Base-by-base conservation (phyloP, 2,113 vertebrate species). In the Xenus cinereus region DNA sequence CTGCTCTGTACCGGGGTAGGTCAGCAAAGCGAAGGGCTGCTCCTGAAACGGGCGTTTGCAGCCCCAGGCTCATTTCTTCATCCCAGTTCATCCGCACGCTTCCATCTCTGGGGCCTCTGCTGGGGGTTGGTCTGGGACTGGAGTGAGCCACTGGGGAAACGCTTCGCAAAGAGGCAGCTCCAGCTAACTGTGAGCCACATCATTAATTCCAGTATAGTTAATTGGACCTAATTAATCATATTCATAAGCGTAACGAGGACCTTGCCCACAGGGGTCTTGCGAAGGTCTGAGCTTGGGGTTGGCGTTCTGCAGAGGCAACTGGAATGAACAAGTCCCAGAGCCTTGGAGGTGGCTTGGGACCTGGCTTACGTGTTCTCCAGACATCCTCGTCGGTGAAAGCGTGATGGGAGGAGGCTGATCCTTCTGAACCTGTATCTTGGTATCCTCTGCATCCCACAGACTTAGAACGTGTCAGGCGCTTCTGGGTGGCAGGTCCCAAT, bases 171-270 rank as follows among this genome's bases (percentile, higher is more conserved):
- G 72, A 93, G 81, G 45, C 43, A 45, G 60, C 87, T 77, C 62
- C 43, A 53, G 56, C 69, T 95, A 80, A 79, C 93, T 63, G 64
- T 39, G 84, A 95, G 57, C 68, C 84, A 64, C 62, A 63, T 94
- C 33, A 21, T 95, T 93, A 87, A 84, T 71, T 94, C 76, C 73
- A 39, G 48, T 81, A 67, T 50, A 81, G 69, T 78, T 96, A 94
- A 96, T 87, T 95, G 69, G 69, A 45, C 74, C 69, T 91, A 82
- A 89, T 95, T 96, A 94, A 96, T 96, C 53, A 48, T 91, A 93
- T 87, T 92, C 56, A 24, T 79, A 84, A 87, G 41, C 51, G 76
- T 89, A 89, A 89, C 17, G 66, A 96, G 60, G 66, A 60, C 60
- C 51, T 90, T 92, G 80, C 72, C 69, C 68, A 81, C 41, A 71